Evolutionary conservation across 2,888 invertebrate genomes (phyloP).

Genomic region (Stegophylla sp.): DNA sequence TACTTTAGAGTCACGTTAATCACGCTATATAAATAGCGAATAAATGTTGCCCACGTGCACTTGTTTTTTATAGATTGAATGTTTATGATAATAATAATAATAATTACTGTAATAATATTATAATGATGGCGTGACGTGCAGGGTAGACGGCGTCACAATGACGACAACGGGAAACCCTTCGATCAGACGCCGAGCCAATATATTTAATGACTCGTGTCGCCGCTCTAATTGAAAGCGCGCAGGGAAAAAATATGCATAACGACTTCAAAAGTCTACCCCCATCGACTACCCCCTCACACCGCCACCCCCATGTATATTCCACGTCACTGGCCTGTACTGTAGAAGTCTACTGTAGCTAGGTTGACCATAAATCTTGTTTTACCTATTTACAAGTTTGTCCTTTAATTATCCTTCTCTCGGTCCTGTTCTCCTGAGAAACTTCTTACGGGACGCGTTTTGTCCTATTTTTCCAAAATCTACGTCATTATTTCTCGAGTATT

Average conservation of each 20-base stretch:
- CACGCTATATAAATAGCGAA: not conserved
- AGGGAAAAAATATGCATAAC: not conserved
- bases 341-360: too few species aligned
- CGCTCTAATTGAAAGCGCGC: not conserved
- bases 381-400: too few species aligned
- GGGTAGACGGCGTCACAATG: slow-evolving; percentile 14
- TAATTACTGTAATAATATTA: not conserved
- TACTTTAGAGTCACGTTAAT: not conserved
- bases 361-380: too few species aligned
- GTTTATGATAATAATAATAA: not conserved
- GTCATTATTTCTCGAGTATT: too few species aligned
- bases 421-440: too few species aligned
- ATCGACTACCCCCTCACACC: not conserved
- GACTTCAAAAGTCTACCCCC: not conserved
- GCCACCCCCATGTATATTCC: not conserved
- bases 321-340: not conserved
- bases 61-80: not conserved
- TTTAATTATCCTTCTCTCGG: too few species aligned
- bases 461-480: too few species aligned
- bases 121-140: slow-evolving; percentile 5
- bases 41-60: not conserved
- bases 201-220: slow-evolving; percentile 4
- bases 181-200: slow-evolving; percentile 3
- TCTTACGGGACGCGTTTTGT: too few species aligned
- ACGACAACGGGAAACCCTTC: slow-evolving; percentile 16